phyloP scores from a whole-genome alignment of 2,113 vertebrate species.

The Hirundichthys speculiger region DNA sequence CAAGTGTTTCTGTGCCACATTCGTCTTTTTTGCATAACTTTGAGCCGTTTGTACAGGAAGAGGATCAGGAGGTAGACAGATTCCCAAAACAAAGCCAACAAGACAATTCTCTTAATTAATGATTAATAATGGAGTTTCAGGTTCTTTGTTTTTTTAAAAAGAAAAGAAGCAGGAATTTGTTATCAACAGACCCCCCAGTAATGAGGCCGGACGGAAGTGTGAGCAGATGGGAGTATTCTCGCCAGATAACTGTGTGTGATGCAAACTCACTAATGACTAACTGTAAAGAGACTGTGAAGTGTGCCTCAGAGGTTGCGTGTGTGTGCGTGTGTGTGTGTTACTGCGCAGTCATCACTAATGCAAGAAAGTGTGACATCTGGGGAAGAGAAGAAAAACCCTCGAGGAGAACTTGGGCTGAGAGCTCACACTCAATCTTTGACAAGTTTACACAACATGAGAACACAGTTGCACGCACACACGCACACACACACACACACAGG shows the following conservation, averaged over 20 bases:
- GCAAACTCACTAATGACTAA: conserved; percentile 59
- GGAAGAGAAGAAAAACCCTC: conserved; percentile 29
- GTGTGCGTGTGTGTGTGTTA: conserved; percentile 7
- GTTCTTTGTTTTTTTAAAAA: conserved; percentile 18
- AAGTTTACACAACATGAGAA: conserved; percentile 15
- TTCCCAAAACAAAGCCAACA: conserved; percentile 39
- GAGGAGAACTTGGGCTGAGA: conserved; percentile 6
- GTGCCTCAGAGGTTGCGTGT: conserved; percentile 15
- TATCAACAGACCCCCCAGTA: conserved; percentile 47
- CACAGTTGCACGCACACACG: not conserved
- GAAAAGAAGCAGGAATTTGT: conserved; percentile 40
- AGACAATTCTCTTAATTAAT: conserved; percentile 62
- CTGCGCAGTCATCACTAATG: conserved; percentile 13
- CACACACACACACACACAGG: not conserved
- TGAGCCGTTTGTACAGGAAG: not conserved
- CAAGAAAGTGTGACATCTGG: conserved; percentile 56
- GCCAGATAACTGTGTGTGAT: conserved; percentile 49
- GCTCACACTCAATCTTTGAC: conserved; percentile 16
- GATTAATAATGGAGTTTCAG: conserved; percentile 60
- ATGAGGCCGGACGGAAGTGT: conserved; percentile 45
- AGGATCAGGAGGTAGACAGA: conserved; percentile 2
- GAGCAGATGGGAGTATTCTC: conserved; percentile 64
- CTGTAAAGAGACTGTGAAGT: too few species aligned
- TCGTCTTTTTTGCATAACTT: too few species aligned
- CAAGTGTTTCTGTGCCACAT: too few species aligned